Evolutionary conservation across 2,888 invertebrate genomes (phyloP).

Genomic region (Branchipolynoe longqiensis): DNA sequence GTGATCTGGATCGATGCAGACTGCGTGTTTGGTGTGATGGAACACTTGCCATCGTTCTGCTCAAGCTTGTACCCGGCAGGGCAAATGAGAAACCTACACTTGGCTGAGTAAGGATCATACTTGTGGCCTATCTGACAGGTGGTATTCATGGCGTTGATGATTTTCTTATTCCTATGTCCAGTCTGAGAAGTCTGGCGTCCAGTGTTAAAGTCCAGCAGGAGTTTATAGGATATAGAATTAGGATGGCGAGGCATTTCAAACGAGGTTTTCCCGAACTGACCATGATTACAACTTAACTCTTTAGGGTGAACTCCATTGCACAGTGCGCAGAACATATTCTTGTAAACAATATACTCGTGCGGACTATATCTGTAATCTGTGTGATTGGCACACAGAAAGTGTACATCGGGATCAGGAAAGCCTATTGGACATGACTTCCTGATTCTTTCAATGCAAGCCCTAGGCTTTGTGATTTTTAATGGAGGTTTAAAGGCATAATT

Average conservation of each 20-base stretch:
- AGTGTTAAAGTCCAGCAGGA: constrained; percentile 33
- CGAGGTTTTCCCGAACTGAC: neutral
- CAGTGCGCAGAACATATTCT: constrained; percentile 44
- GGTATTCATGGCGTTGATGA: neutral
- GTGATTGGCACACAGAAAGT: neutral
- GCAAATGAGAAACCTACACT: constrained; percentile 64
- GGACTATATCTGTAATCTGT: neutral
- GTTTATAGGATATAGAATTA: neutral
- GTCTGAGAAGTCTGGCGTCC: neutral
- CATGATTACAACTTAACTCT: neutral
- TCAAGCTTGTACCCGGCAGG: neutral
- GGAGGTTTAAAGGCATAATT: neutral
- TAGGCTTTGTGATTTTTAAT: neutral
- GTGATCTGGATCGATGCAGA: neutral
- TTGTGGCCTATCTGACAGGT: constrained; percentile 61
- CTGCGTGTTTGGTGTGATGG: neutral
- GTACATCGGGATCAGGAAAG: neutral
- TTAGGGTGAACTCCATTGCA: neutral
- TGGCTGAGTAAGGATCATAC: constrained; percentile 65
- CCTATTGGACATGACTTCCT: neutral
- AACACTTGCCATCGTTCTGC: neutral
- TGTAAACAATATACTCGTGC: neutral
- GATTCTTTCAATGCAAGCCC: neutral
- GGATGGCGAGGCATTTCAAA: neutral
- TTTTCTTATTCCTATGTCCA: neutral